Evolutionary conservation across 2,113 vertebrate species (phyloP), one percentile per base, ranked within the genome.

Genomic region (Ctenodactylus gundi): DNA sequence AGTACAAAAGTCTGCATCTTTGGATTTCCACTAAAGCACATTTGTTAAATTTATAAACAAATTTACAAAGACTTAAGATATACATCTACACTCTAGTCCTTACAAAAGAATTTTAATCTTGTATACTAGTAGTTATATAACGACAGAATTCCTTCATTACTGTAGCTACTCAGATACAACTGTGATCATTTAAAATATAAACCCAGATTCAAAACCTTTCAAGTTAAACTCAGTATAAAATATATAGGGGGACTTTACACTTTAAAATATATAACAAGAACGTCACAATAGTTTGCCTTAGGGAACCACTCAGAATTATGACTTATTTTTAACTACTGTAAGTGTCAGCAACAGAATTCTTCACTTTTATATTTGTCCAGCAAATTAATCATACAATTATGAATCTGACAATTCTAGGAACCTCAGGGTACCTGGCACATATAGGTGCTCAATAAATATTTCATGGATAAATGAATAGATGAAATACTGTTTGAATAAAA

Each of bases 391-490:
- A 77, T 90, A 84, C 41, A 67, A 57, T 27, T 36, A 90, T 3
- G 14, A 93, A 46, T 64, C 15, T 55, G 39, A 9, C 67, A 91
- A 90, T 2, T 49, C 0, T 5, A 85, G 93, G 51, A 92, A 88
- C 15, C 39, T 85, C 49, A 41, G 36, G 73, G 78, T 64, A 95
- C 78, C 93, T 97, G 88, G 91, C 93, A 97, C 96, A 96, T 93
- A 94, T 65, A 96, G 81, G 85, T 92, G 82, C 93, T 96, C 85
- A 97, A 96, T 96, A 96, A 97, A 94, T 91, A 94, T 91, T 95
- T 94, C 68, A 91, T 20, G 36, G 20, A 53, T 83, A 53, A 91
- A 88, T 68, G 23, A 93, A 67, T 51, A 77, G 85, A 88, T 89
- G 27, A 82, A 92, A 94, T 90, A 86, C 12, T 31, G 13, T 1